Conservation (phyloP, 2,888 invertebrate genomes). For the Nemoura dubitans region DNA sequence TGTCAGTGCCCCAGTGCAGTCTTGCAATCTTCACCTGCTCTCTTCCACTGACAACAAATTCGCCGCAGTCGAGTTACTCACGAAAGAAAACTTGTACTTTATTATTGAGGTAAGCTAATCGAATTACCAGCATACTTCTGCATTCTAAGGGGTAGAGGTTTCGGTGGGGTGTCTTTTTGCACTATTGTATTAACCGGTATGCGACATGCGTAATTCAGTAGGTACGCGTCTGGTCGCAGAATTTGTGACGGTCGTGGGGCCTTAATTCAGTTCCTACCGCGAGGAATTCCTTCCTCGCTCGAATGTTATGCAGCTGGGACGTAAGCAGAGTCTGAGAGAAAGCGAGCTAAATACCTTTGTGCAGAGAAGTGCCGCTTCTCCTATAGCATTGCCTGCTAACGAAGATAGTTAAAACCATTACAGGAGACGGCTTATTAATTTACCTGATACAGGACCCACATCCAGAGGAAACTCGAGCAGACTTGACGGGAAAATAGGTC, state of each 20-base stretch:
- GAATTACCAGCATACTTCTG: too few species aligned
- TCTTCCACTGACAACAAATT: constrained; percentile 56
- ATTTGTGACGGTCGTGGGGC: neutral
- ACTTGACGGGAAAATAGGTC: neutral
- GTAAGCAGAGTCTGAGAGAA: neutral
- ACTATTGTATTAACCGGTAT: neutral
- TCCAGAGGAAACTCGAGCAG: neutral
- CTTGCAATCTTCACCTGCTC: constrained; percentile 56
- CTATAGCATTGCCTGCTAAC: neutral
- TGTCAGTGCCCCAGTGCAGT: constrained; percentile 56
- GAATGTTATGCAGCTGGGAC: neutral
- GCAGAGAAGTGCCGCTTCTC: neutral
- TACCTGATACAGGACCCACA: neutral
- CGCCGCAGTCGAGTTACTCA: constrained; percentile 59
- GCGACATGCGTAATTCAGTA: neutral
- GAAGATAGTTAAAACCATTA: neutral
- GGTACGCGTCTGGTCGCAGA: neutral
- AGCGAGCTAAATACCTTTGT: constrained; percentile 12
- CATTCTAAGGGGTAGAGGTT: too few species aligned
- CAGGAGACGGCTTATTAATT: neutral
- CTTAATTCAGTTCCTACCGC: neutral
- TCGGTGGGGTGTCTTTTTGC: neutral
- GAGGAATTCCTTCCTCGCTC: neutral
- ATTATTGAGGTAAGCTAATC: constrained; percentile 58
- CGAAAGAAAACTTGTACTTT: constrained; percentile 59